Percentiles rank a stretch among this genome's conserved stretches.
Evolutionary conservation across 2,113 vertebrate genomes (phyloP).

Genomic region (Promerops cafer): DNA sequence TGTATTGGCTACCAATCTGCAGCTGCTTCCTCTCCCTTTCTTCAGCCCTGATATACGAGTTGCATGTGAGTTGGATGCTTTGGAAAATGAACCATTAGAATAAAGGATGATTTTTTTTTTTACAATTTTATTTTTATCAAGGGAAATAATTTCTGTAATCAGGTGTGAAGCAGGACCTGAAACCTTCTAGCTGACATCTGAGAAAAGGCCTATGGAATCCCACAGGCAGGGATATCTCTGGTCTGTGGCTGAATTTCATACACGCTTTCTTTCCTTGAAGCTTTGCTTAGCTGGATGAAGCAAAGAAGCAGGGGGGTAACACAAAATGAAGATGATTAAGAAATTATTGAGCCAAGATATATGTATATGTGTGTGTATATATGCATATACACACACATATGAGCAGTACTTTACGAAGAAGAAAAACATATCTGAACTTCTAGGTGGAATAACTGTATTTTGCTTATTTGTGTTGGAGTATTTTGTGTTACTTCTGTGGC

Average conservation of each 20-base stretch:
- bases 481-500: neutral
- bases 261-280: neutral
- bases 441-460: neutral
- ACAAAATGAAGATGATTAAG: neutral
- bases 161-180: neutral
- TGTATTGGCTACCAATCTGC: neutral
- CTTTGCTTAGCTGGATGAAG: neutral
- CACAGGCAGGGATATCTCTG: neutral
- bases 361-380: neutral
- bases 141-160: neutral
- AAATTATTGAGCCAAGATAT: neutral
- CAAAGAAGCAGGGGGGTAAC: neutral
- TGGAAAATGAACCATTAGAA: neutral
- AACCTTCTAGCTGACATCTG: neutral
- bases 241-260: neutral
- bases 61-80: neutral
- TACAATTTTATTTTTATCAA: neutral
- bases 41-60: accelerated
- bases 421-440: neutral
- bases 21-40: neutral
- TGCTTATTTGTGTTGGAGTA: neutral
- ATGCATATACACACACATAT: neutral
- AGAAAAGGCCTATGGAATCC: neutral
- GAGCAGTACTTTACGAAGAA: neutral
- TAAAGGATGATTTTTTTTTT: neutral